phyloP scores from a whole-genome alignment of 2,888 invertebrate species.

The Cheilosia variabilis region DNA sequence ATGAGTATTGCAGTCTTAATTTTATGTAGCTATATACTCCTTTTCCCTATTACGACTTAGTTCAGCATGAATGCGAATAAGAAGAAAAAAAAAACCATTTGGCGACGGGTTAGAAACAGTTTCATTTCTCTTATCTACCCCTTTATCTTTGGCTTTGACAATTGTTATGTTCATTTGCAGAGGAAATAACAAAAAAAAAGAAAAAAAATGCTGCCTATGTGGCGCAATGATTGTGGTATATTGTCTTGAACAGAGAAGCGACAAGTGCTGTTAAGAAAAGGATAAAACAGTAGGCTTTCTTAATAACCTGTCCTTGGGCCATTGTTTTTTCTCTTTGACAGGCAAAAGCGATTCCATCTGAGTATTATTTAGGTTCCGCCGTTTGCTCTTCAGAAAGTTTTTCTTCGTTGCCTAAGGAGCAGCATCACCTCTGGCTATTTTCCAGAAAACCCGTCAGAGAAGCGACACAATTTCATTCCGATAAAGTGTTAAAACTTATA shows the following conservation, averaged over 20 bases:
- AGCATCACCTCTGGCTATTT: conserved; percentile 66
- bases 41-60: conserved; percentile 35
- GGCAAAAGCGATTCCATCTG: conserved; percentile 67
- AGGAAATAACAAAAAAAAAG: conserved; percentile 1
- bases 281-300: conserved; percentile 51
- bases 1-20: conserved; percentile 69
- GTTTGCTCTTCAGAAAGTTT: conserved; percentile 57
- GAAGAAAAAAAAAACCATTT: conserved; percentile 53
- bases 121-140: conserved; percentile 56
- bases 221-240: conserved; percentile 58
- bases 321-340: conserved; percentile 61
- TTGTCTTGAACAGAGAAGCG: conserved; percentile 48
- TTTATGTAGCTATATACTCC: conserved; percentile 48
- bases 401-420: conserved; percentile 49
- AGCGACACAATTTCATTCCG: conserved; percentile 54
- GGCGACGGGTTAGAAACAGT: conserved; percentile 60
- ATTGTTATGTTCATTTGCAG: conserved; percentile 57
- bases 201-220: conserved; percentile 54
- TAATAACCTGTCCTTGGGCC: conserved; percentile 57
- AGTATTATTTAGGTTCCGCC: conserved; percentile 64
- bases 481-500: conserved; percentile 41
- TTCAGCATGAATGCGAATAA: conserved; percentile 40
- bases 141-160: conserved; percentile 73
- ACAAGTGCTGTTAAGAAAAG: conserved; percentile 56
- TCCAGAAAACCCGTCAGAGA: conserved; percentile 48